Conservation (phyloP, 2,113 vertebrate species). For the Sylvietta virens region DNA sequence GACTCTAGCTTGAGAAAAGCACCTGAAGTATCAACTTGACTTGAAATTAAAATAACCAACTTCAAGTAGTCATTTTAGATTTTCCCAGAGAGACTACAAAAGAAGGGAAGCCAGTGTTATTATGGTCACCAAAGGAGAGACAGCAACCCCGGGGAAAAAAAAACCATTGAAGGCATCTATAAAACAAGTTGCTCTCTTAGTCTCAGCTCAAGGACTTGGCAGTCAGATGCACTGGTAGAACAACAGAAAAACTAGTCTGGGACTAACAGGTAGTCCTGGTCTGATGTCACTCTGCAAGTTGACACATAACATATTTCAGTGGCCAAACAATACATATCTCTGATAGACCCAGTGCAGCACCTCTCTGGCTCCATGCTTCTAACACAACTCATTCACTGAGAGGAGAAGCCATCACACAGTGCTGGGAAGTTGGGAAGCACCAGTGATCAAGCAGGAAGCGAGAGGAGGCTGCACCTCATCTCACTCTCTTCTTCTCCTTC, state of each 20-base stretch:
- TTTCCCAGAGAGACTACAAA: not conserved
- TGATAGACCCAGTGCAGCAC: not conserved
- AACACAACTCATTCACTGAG: not conserved
- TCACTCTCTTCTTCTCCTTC: not conserved
- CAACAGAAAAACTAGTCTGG: not conserved
- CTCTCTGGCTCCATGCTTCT: not conserved
- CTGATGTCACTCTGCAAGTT: not conserved
- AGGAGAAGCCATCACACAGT: not conserved
- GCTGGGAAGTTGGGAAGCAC: not conserved
- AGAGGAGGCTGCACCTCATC: not conserved
- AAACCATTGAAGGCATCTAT: rapidly evolving
- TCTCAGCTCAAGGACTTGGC: not conserved
- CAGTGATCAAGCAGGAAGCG: rapidly evolving
- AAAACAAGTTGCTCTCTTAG: not conserved
- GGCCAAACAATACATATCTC: not conserved
- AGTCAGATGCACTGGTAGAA: not conserved
- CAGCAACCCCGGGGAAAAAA: not conserved
- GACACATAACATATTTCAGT: not conserved
- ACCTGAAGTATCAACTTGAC: not conserved
- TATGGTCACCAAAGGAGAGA: not conserved
- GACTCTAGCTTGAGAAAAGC: not conserved
- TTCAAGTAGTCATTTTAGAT: not conserved
- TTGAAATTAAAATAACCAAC: not conserved
- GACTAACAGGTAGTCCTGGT: not conserved
- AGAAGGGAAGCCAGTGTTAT: not conserved